Conservation (phyloP, 2,113 vertebrate species). For the Menidia beryllina region DNA sequence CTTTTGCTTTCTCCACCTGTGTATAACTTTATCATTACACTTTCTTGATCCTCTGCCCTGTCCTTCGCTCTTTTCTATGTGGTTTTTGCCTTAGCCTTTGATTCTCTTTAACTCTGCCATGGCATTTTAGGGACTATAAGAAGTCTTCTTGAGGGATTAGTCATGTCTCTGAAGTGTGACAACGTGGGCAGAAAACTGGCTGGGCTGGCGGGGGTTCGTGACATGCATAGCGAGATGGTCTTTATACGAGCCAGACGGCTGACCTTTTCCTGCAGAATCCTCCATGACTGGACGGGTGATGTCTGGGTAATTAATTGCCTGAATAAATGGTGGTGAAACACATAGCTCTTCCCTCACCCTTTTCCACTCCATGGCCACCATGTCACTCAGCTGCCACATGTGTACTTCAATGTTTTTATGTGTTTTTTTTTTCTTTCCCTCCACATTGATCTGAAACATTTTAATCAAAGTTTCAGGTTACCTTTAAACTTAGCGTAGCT, state of each 20-base stretch:
- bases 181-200: slow-evolving; percentile 47
- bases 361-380: slow-evolving; percentile 4
- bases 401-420: too few relatives aligned
- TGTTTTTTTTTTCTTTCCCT: too few relatives aligned
- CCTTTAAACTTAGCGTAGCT: too few relatives aligned
- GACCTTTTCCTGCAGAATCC: slow-evolving; percentile 72
- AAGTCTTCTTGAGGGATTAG: slow-evolving; percentile 61
- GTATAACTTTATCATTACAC: not conserved
- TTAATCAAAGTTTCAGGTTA: too few relatives aligned
- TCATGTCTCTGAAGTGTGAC: slow-evolving; percentile 62
- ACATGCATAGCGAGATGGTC: slow-evolving; percentile 64
- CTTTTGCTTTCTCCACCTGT: not conserved
- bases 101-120: slow-evolving; percentile 37
- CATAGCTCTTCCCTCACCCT: slow-evolving; percentile 13
- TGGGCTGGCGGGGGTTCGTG: slow-evolving; percentile 45
- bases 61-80: not conserved
- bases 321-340: slow-evolving; percentile 37
- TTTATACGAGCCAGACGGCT: slow-evolving; percentile 62
- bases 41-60: not conserved
- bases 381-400: slow-evolving; percentile 56
- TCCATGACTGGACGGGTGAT: slow-evolving; percentile 46
- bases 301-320: slow-evolving; percentile 72
- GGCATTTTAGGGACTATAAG: slow-evolving; percentile 64
- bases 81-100: slow-evolving; percentile 25
- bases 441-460: too few relatives aligned